These are phyloP conservation scores for Tipula unca DNA, from an alignment of 2,888 invertebrate genomes.

Conservation along the genomic window DNA sequence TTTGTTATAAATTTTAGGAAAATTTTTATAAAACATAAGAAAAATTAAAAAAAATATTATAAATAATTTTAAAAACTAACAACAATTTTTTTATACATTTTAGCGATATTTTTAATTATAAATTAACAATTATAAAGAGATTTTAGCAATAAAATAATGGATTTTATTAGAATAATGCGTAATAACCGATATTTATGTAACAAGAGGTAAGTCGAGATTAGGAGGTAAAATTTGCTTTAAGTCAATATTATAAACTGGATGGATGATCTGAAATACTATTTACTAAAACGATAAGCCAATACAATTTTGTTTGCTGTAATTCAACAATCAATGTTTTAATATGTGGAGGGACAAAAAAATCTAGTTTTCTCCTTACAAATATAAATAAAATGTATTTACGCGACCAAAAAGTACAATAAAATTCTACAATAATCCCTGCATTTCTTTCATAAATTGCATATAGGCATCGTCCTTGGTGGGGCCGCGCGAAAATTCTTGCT, in stretches of 20 bases:
- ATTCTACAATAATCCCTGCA: constrained; percentile 78
- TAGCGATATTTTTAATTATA: neutral
- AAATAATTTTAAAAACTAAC: neutral
- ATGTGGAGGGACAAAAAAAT: neutral
- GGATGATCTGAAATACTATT: too few species aligned
- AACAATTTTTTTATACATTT: neutral
- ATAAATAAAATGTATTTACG: neutral
- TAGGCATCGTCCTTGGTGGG: constrained; percentile 95
- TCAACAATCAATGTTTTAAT: too few species aligned
- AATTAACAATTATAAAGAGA: neutral
- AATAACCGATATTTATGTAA: too few species aligned
- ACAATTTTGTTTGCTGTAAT: too few species aligned
- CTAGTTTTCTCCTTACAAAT: neutral
- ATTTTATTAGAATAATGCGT: neutral
- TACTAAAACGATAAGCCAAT: too few species aligned
- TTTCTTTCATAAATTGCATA: constrained; percentile 97
- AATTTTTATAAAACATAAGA: constrained; percentile 14
- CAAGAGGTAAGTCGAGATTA: too few species aligned
- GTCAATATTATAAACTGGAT: too few species aligned
- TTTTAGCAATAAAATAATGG: neutral
- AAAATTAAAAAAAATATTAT: neutral
- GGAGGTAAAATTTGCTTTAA: too few species aligned
- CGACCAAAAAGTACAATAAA: neutral
- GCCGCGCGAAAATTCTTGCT: constrained; percentile 37
- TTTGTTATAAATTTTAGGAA: constrained; percentile 46